Evolutionary conservation across 2,113 vertebrate genomes (phyloP).

Genomic region (Thalassoma bifasciatum): DNA sequence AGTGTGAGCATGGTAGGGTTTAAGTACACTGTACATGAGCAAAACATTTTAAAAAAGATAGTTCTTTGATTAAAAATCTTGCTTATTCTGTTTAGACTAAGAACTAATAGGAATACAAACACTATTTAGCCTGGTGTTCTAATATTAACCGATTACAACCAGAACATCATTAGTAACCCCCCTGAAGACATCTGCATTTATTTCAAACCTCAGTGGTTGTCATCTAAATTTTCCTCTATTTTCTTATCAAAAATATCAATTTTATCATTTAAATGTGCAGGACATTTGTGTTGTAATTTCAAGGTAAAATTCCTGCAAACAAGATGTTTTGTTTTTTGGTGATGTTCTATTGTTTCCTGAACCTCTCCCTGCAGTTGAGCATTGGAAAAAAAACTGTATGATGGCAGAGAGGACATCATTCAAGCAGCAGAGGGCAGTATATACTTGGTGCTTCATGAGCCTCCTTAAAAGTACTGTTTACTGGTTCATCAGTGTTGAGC

Average conservation of each 20-base stretch:
- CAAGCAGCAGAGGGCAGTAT: conserved; percentile 46
- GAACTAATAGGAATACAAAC: too few relatives aligned
- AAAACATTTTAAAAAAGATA: too few relatives aligned
- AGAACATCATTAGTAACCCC: background rate
- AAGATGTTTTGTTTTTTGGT: too few relatives aligned
- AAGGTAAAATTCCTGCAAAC: background rate
- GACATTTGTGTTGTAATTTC: background rate
- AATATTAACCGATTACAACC: background rate
- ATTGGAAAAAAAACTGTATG: background rate
- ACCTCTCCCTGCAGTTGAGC: background rate
- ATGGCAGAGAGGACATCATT: background rate
- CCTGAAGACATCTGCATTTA: background rate
- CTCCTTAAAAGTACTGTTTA: background rate
- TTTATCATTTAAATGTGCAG: too few relatives aligned
- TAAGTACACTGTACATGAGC: background rate
- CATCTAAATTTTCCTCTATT: too few relatives aligned
- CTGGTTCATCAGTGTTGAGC: background rate
- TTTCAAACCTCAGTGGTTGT: background rate
- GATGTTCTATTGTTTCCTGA: too few relatives aligned
- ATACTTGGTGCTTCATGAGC: background rate
- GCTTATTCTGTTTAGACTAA: too few relatives aligned
- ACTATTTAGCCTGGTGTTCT: too few relatives aligned
- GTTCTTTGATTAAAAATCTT: too few relatives aligned
- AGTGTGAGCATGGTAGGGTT: background rate
- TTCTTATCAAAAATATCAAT: too few relatives aligned